Evolutionary conservation across 2,797 vertebrate genomes (phyloP).

Genomic region (Melanotaenia pygmaea): DNA sequence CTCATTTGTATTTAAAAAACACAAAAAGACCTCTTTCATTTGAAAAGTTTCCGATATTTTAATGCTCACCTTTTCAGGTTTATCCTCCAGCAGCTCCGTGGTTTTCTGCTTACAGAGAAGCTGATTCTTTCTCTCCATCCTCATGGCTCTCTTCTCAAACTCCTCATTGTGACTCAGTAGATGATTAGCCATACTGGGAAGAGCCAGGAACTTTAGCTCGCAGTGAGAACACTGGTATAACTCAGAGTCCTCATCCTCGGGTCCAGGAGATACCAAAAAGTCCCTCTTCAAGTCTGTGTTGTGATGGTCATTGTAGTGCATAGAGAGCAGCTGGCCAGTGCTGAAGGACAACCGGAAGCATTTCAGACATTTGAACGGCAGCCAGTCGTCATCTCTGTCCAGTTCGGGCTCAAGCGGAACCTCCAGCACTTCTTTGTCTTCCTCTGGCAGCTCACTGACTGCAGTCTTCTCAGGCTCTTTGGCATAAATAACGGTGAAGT

Average conservation of each 20-base stretch:
- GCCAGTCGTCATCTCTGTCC: conserved; percentile 88
- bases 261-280: conserved; percentile 87
- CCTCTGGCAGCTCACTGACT: conserved; percentile 62
- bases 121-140: conserved; percentile 91
- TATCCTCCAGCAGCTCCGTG: conserved; percentile 85
- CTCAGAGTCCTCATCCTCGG: conserved; percentile 84
- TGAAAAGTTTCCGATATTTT: neutral
- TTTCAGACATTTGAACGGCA: conserved; percentile 95
- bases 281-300: conserved; percentile 94
- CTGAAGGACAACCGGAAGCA: conserved; percentile 95
- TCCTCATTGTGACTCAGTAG: conserved; percentile 94
- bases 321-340: conserved; percentile 90
- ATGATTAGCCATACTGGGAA: conserved; percentile 88
- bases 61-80: conserved; percentile 90
- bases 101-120: conserved; percentile 92
- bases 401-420: conserved; percentile 85
- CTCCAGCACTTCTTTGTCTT: conserved; percentile 77
- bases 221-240: conserved; percentile 96
- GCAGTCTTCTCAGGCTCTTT: conserved; percentile 87
- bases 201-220: conserved; percentile 90
- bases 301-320: conserved; percentile 98
- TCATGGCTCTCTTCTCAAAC: conserved; percentile 94
- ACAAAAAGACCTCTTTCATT: neutral
- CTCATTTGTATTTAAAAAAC: conserved; percentile 4
- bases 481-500: conserved; percentile 95